Evolutionary conservation across 2,888 invertebrate species (phyloP).

Genomic region (Augiades crinisus): DNA sequence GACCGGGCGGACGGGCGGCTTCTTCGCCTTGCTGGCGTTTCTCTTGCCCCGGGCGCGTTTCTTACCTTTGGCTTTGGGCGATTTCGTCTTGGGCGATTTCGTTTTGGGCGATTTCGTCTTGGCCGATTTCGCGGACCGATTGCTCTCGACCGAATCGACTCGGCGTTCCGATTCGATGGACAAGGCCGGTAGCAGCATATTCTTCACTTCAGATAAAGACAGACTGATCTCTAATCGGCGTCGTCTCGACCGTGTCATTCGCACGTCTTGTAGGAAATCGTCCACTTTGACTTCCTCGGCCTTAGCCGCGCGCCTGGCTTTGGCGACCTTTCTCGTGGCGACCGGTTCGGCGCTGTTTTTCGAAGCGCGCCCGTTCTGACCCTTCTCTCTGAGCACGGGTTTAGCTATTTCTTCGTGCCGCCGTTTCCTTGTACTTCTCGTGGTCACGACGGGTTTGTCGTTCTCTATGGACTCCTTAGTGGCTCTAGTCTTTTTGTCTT

Average conservation of each 20-base stretch:
- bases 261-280: conserved; percentile 34
- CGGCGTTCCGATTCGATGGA: conserved; percentile 65
- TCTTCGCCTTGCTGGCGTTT: conserved; percentile 48
- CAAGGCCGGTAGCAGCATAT: conserved; percentile 48
- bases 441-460: conserved; percentile 49
- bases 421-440: conserved; percentile 57
- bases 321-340: conserved; percentile 48
- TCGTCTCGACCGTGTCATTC: conserved; percentile 65
- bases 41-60: conserved; percentile 38
- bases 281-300: too few relatives aligned
- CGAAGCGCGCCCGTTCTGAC: conserved; percentile 59
- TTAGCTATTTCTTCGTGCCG: conserved; percentile 57
- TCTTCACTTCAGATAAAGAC: conserved; percentile 60
- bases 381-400: conserved; percentile 68
- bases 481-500: conserved; percentile 45
- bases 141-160: conserved; percentile 56
- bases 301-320: conserved; percentile 44
- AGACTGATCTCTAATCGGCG: conserved; percentile 62
- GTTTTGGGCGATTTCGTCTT: conserved; percentile 41
- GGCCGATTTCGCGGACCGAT: conserved; percentile 42
- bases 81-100: conserved; percentile 41
- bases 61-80: conserved; percentile 33
- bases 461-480: conserved; percentile 74
- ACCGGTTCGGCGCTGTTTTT: conserved; percentile 40
- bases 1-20: conserved; percentile 47